A percentile compares a stretch with the other conserved stretches of the same genome.
These are phyloP conservation scores for Ranitomeya imitator DNA, from an alignment of 2,113 vertebrate genomes.

Conservation along the genomic window DNA sequence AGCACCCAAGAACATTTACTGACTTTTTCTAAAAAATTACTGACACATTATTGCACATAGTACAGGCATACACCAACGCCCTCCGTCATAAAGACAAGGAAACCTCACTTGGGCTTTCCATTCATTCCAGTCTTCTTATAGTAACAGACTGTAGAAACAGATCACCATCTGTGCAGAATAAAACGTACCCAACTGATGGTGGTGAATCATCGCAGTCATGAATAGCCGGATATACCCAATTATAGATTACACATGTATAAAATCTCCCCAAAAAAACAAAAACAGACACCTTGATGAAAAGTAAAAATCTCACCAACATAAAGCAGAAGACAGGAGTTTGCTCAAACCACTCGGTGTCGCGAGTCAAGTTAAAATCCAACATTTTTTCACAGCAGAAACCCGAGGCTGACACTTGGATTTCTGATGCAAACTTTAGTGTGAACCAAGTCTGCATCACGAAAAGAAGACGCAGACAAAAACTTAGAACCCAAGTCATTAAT, in stretches of 20 bases:
- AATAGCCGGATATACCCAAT: background rate
- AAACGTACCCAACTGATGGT: background rate
- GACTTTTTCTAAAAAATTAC: too few relatives aligned
- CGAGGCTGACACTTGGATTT: too few relatives aligned
- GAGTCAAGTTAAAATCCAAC: too few relatives aligned
- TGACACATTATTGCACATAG: too few relatives aligned
- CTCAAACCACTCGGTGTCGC: background rate
- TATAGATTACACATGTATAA: background rate
- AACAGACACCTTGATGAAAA: background rate
- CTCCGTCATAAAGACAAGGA: background rate
- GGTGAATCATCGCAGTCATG: background rate
- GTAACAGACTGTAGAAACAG: background rate
- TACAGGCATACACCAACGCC: too few relatives aligned
- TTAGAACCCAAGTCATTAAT: too few relatives aligned
- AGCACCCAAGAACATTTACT: too few relatives aligned
- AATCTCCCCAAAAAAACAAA: background rate
- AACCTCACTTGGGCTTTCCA: background rate
- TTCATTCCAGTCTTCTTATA: background rate
- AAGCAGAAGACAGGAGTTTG: background rate
- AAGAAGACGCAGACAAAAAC: too few relatives aligned
- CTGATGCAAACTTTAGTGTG: too few relatives aligned
- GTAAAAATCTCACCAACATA: background rate
- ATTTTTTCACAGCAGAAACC: too few relatives aligned
- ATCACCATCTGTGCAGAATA: constrained; percentile 14
- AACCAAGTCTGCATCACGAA: too few relatives aligned